Conservation (phyloP, 2,888 invertebrate genomes). For the Meteorus cinctellus region DNA sequence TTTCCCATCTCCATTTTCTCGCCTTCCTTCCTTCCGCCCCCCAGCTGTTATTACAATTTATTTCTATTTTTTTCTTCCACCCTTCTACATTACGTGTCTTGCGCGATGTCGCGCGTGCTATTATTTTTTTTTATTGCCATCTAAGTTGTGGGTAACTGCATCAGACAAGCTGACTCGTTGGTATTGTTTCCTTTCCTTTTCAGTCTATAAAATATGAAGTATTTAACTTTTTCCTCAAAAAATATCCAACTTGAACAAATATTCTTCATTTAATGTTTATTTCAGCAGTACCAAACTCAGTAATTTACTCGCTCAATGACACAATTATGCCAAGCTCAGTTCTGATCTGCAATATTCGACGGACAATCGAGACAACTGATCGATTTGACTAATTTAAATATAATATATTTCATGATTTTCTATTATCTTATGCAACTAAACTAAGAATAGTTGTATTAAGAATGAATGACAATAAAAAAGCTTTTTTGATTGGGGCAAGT, state of each 20-base stretch:
- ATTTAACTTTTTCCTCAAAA: not conserved
- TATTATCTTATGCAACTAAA: no score
- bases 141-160: slow-evolving; percentile 10
- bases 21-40: not conserved
- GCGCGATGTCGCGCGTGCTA: not conserved
- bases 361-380: no score
- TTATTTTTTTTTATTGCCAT: slow-evolving; percentile 12
- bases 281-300: no score
- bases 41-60: slow-evolving; percentile 29
- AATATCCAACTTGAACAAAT: not conserved
- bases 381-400: no score
- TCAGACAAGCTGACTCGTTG: slow-evolving; percentile 29
- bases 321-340: no score
- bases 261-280: no score
- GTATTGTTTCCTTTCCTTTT: slow-evolving; percentile 11
- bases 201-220: not conserved
- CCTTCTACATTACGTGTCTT: slow-evolving; percentile 5
- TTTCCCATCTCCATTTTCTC: slow-evolving; percentile 2
- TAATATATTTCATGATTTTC: no score
- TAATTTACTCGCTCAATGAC: no score
- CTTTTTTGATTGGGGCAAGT: no score
- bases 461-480: no score
- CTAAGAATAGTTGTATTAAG: no score
- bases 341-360: no score
- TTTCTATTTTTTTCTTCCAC: not conserved